Base-by-base conservation (phyloP, 2,113 vertebrate species). In the Orthonyx spaldingii region DNA sequence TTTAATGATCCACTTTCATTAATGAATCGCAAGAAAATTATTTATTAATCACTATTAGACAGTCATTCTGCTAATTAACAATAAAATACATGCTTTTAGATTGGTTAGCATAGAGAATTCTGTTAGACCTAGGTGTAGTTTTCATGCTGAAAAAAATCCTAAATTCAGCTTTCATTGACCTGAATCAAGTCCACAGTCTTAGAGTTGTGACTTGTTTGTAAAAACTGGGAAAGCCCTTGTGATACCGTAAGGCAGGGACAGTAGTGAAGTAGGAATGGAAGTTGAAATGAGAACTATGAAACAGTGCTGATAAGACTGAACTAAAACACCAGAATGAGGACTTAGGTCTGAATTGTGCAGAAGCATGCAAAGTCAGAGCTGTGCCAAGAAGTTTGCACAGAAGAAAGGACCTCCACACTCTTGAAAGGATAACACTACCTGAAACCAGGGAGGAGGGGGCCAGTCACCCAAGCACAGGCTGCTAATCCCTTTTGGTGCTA, bases 391-490 rank as follows among this genome's bases (percentile, higher is more conserved):
- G 5, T 37, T 30, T 30, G 39, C 13, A 16, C 4, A 26, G 33
- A 64, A 55, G 17, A 60, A 60, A 47, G 8, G 14, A 35, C 52
- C 5, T 53, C 16, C 24, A 52, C 4, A 16, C 3, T 10, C 16
- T 52, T 59, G 23, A 56, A 30, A 9, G 8, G 7, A 17, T 44
- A 19, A n/a, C 3, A 5, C 23, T 49, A 16, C 5, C 15, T 49
- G 32, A 27, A 60, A 46, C 6, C 7, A 55, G 10, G 6, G 9
- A 65, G 2, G 9, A 83, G 6, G 10, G 15, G 18, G 22, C 9
- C 4, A 3, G 15, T 32, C 3, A 2, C 8, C 10, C 3, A 1
- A 22, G 33, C 4, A 22, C 23, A 11, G 5, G 7, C 5, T 3
- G 0, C 8, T 30, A n/a, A 55, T 32, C 2, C 10, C 1, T 7